Evolutionary conservation across 2,113 vertebrate genomes (phyloP).

Genomic region (Cololabis saira): DNA sequence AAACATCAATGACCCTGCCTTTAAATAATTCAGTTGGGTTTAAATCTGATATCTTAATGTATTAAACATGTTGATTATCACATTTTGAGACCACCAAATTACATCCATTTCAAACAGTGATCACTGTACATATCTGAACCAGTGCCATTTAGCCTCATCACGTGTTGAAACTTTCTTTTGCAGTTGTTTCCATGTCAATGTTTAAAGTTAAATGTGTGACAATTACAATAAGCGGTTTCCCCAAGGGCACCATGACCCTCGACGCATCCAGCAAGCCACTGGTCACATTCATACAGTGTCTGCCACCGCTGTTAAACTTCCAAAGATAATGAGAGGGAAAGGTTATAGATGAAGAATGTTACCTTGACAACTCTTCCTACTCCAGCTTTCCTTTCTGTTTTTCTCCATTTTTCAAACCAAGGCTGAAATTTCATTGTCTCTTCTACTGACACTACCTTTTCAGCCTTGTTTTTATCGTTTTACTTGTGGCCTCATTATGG

Average conservation of each 20-base stretch:
- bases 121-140: background rate
- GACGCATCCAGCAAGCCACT: conserved; percentile 43
- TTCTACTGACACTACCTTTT: conserved; percentile 48
- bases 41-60: too few species aligned
- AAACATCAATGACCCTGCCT: too few species aligned
- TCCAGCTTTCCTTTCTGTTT: conserved; percentile 63
- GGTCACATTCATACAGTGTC: conserved; percentile 52
- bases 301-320: conserved; percentile 66
- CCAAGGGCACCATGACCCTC: conserved; percentile 34
- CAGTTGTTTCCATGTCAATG: conserved; percentile 20
- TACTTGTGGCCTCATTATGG: conserved; percentile 38
- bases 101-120: too few species aligned
- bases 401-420: conserved; percentile 31
- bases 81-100: too few species aligned
- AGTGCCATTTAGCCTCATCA: background rate
- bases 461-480: conserved; percentile 44
- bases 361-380: conserved; percentile 71
- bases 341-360: conserved; percentile 71
- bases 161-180: conserved; percentile 1
- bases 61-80: too few species aligned
- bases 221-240: conserved; percentile 34
- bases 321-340: conserved; percentile 77
- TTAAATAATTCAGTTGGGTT: too few species aligned
- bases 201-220: conserved; percentile 33
- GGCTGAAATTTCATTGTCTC: conserved; percentile 69